Percentiles rank a stretch among this genome's conserved stretches.
These are phyloP conservation scores for Megaustenia siamemsis DNA, from an alignment of 2,888 invertebrate species.

Conservation along the genomic window DNA sequence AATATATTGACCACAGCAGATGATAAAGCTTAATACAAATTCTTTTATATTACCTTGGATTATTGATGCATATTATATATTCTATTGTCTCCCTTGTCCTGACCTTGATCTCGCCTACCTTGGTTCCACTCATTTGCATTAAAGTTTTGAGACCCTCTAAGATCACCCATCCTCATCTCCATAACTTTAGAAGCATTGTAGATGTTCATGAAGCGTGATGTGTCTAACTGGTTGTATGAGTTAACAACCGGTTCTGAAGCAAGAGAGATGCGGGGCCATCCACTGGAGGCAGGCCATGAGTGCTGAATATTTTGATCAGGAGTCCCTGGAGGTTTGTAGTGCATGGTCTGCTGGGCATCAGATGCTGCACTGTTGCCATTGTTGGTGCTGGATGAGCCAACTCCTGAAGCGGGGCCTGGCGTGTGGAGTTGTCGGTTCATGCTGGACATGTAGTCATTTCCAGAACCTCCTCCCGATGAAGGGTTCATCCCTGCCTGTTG, in stretches of 20 bases:
- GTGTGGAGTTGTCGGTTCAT: slow-evolving; percentile 50
- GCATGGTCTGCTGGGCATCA: slow-evolving; percentile 56
- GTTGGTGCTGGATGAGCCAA: slow-evolving; percentile 32
- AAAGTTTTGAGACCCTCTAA: slow-evolving; percentile 40
- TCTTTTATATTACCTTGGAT: neutral
- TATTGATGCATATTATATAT: slow-evolving; percentile 54
- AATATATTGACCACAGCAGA: no score
- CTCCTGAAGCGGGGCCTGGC: slow-evolving; percentile 37
- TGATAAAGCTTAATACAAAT: no score
- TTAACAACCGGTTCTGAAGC: slow-evolving; percentile 29
- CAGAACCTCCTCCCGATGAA: slow-evolving; percentile 29
- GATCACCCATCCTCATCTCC: slow-evolving; percentile 60
- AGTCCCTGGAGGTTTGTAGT: slow-evolving; percentile 56
- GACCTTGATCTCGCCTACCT: slow-evolving; percentile 42
- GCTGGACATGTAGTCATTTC: slow-evolving; percentile 50
- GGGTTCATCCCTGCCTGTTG: slow-evolving; percentile 45
- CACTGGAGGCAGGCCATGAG: slow-evolving; percentile 53
- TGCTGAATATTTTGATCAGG: slow-evolving; percentile 55
- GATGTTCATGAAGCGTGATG: slow-evolving; percentile 56
- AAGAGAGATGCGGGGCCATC: slow-evolving; percentile 55
- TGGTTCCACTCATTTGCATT: slow-evolving; percentile 47
- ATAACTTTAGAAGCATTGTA: slow-evolving; percentile 60
- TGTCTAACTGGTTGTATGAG: slow-evolving; percentile 55
- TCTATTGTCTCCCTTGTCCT: slow-evolving; percentile 52
- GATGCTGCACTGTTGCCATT: slow-evolving; percentile 32